phyloP scores from a whole-genome alignment of 2,797 vertebrate species.

The Thalassophryne amazonica region DNA sequence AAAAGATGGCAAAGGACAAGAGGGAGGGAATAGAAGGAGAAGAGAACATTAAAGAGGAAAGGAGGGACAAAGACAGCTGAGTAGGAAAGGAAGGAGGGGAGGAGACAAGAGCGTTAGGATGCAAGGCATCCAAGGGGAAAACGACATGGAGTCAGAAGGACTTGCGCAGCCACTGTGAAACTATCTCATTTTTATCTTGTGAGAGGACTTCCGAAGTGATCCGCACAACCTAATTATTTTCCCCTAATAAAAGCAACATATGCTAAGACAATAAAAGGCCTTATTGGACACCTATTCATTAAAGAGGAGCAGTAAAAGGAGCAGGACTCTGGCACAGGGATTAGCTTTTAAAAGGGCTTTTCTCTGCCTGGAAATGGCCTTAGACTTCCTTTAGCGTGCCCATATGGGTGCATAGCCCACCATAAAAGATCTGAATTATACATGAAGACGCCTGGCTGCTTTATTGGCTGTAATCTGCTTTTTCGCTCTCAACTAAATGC shows the following conservation, averaged over 20 bases:
- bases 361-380: conserved; percentile 77
- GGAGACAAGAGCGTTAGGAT: conserved; percentile 76
- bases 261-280: conserved; percentile 99
- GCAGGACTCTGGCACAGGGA: conserved; percentile 74
- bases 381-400: conserved; percentile 71
- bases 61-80: conserved; percentile 32
- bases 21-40: conserved; percentile 27
- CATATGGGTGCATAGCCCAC: conserved; percentile 71
- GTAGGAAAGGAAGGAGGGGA: conserved; percentile 46
- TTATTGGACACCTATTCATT: conserved; percentile 97
- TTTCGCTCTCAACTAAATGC: conserved; percentile 68
- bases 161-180: conserved; percentile 99
- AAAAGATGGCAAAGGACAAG: conserved; percentile 50
- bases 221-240: conserved; percentile 98
- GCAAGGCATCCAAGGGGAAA: conserved; percentile 96
- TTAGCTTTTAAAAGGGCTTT: conserved; percentile 81
- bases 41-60: conserved; percentile 36
- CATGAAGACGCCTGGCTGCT: conserved; percentile 75
- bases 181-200: conserved; percentile 98
- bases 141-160: conserved; percentile 90
- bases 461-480: conserved; percentile 78
- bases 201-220: conserved; percentile 98
- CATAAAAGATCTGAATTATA: conserved; percentile 84
- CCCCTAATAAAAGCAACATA: conserved; percentile 99
- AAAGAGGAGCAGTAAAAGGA: conserved; percentile 85